Percentiles rank a stretch among this genome's conserved stretches.
These are phyloP conservation scores for Hipposideros larvatus DNA, from an alignment of 2,797 vertebrate species.

Conservation along the genomic window DNA sequence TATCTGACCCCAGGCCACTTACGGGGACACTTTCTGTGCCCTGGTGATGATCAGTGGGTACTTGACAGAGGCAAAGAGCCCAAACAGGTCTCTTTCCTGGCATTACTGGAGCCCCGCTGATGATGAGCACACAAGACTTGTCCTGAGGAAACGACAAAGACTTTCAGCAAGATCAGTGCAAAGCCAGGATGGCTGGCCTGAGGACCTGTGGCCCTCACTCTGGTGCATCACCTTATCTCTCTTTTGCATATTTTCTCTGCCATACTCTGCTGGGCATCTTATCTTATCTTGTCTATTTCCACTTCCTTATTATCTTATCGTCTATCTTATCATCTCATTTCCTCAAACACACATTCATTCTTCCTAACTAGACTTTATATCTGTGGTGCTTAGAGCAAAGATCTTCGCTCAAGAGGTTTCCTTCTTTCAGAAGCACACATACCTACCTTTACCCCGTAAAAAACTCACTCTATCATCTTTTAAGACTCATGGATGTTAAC, in stretches of 20 bases:
- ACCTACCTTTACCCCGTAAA: not conserved
- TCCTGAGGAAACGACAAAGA: not conserved
- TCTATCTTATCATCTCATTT: not conserved
- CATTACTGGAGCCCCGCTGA: no score
- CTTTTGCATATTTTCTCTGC: not conserved
- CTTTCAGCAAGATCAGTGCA: not conserved
- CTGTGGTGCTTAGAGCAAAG: not conserved
- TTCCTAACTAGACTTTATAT: not conserved
- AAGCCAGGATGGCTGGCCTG: not conserved
- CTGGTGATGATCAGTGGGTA: not conserved
- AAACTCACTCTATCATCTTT: not conserved
- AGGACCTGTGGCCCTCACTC: not conserved
- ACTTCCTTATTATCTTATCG: not conserved
- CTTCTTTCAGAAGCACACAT: not conserved
- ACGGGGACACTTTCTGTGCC: not conserved
- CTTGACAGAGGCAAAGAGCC: not conserved
- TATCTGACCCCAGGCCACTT: not conserved
- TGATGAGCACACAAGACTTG: not conserved
- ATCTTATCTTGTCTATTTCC: not conserved
- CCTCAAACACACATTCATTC: not conserved
- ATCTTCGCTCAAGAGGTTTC: not conserved
- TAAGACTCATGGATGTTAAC: not conserved
- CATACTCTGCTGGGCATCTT: not conserved
- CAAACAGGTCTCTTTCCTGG: not conserved
- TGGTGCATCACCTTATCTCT: not conserved